phyloP scores from a whole-genome alignment of 2,113 vertebrate genomes.

The Chelonoidis abingdonii region DNA sequence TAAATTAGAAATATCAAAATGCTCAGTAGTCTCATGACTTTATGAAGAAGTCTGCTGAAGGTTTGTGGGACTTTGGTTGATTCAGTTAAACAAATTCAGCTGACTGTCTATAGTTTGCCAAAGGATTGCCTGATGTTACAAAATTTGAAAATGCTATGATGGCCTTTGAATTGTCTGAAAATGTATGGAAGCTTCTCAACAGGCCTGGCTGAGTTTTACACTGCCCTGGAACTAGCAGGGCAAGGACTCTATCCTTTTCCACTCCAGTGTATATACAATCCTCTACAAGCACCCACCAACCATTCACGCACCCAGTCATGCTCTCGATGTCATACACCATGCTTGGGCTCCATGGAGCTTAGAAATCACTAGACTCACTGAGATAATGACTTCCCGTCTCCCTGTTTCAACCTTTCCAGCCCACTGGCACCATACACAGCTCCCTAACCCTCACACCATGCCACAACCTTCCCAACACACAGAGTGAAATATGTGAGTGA shows the following conservation, averaged over 20 bases:
- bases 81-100: not conserved
- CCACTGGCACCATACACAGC: fast-evolving
- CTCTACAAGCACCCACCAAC: not conserved
- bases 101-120: not conserved
- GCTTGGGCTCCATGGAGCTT: not conserved
- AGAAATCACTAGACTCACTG: not conserved
- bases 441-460: not conserved
- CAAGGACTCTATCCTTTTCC: not conserved
- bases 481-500: not conserved
- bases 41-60: not conserved
- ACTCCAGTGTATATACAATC: fast-evolving
- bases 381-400: not conserved
- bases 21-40: not conserved
- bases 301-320: not conserved
- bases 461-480: not conserved
- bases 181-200: not conserved
- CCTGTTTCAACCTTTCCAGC: not conserved
- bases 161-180: not conserved
- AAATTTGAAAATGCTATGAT: not conserved
- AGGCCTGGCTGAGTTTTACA: not conserved
- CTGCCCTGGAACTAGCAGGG: not conserved
- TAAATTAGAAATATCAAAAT: not conserved
- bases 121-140: not conserved
- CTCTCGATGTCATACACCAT: not conserved
- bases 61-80: not conserved